Percentiles rank a stretch among this genome's conserved stretches.
These are phyloP conservation scores for human (Homo sapiens) DNA, from an alignment of 2,113 vertebrate species.

Conservation along the genomic window DNA sequence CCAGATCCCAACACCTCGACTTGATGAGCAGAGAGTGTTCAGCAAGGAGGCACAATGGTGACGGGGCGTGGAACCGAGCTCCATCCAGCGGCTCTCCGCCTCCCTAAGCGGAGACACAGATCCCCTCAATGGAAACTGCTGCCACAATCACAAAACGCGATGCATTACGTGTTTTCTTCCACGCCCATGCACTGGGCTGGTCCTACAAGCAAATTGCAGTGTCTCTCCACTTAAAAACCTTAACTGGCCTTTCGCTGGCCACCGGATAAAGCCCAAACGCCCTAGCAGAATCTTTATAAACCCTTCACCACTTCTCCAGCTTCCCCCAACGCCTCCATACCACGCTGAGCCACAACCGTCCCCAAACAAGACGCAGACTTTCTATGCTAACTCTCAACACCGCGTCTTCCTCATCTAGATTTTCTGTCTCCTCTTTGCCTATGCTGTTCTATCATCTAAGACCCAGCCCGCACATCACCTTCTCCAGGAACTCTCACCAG, in stretches of 20 bases:
- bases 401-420: neutral
- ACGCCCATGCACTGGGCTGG: neutral
- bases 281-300: neutral
- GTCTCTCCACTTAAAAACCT: neutral
- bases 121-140: neutral
- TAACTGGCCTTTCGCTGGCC: neutral
- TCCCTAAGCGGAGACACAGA: neutral
- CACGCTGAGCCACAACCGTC: no score
- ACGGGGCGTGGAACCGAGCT: neutral
- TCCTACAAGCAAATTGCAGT: neutral
- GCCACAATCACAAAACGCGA: neutral
- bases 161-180: neutral
- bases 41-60: neutral
- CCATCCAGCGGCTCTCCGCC: neutral
- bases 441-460: neutral
- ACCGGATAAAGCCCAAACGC: neutral
- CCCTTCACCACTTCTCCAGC: neutral
- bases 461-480: neutral
- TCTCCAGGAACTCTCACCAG: neutral
- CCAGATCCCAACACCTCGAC: neutral
- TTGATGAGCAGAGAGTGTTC: neutral
- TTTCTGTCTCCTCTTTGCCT: neutral
- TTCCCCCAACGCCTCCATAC: neutral
- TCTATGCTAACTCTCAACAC: accelerated
- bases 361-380: neutral